These are phyloP conservation scores for Callorhinus ursinus DNA, from an alignment of 2,113 vertebrate species.

Conservation along the genomic window DNA sequence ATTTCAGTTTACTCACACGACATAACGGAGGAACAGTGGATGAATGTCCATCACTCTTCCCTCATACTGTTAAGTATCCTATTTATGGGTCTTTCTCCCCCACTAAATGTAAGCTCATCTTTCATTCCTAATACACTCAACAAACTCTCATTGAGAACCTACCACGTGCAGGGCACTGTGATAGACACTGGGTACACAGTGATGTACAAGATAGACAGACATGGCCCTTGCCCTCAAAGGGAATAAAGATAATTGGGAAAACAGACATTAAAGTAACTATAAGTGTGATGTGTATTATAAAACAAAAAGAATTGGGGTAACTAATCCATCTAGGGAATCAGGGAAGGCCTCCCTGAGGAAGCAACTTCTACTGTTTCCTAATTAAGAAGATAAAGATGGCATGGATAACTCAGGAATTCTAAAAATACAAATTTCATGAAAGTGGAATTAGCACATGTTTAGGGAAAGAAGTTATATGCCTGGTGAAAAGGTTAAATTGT, in stretches of 20 bases:
- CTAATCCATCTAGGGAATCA: constrained; percentile 2
- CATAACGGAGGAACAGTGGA: background rate
- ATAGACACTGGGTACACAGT: background rate
- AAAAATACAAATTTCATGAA: constrained; percentile 40
- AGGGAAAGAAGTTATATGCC: background rate
- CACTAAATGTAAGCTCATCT: background rate
- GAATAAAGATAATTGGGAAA: background rate
- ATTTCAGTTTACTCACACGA: background rate
- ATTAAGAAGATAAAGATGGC: constrained; percentile 50
- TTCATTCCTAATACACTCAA: background rate
- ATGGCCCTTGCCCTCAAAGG: background rate
- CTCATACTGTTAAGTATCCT: background rate
- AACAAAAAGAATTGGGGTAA: constrained; percentile 17
- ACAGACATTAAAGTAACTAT: background rate
- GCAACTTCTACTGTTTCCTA: constrained; percentile 24
- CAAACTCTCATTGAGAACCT: background rate
- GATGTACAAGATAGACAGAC: background rate
- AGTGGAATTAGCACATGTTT: background rate
- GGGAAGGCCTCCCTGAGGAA: constrained; percentile 22
- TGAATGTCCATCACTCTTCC: background rate
- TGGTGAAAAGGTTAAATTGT: background rate
- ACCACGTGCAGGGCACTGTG: background rate
- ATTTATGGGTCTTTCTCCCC: background rate
- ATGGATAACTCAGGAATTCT: constrained; percentile 38
- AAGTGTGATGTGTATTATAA: constrained; percentile 1